Percentiles rank a stretch among this genome's conserved stretches.
phyloP scores from a whole-genome alignment of 2,888 invertebrate genomes.

The Acrobasis consociella region DNA sequence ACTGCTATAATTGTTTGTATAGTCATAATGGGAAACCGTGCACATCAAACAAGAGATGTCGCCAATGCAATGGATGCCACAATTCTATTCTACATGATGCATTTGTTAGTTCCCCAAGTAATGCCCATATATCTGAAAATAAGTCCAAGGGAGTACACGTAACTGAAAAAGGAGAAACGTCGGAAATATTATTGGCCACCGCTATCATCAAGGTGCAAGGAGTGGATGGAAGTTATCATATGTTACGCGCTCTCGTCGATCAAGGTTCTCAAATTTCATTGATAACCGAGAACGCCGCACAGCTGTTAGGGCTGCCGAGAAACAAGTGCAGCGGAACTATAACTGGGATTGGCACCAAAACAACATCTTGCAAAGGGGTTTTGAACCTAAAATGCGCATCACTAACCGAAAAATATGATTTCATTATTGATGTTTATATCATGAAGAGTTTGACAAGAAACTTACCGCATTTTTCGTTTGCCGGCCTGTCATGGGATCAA shows the following conservation, averaged over 20 bases:
- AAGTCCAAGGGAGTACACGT: too few relatives aligned
- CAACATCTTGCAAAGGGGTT: conserved; percentile 26
- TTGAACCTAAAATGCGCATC: not conserved
- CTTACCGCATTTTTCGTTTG: too few relatives aligned
- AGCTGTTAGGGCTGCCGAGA: conserved; percentile 25
- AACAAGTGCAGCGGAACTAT: conserved; percentile 27
- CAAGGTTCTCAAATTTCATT: conserved; percentile 24
- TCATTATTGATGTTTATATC: not conserved
- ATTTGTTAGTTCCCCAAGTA: too few relatives aligned
- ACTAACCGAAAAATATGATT: too few relatives aligned
- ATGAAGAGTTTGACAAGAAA: not conserved
- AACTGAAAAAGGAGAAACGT: not conserved
- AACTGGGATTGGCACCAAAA: conserved; percentile 28
- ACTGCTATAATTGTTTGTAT: conserved; percentile 26
- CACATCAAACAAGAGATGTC: too few relatives aligned
- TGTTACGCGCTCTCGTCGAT: conserved; percentile 29
- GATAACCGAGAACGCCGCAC: conserved; percentile 31
- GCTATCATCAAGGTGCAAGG: conserved; percentile 27
- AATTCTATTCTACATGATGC: too few relatives aligned
- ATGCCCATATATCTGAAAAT: too few relatives aligned
- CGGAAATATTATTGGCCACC: conserved; percentile 27
- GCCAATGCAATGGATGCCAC: too few relatives aligned
- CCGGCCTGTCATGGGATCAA: not conserved
- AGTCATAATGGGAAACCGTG: too few relatives aligned
- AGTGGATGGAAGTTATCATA: conserved; percentile 26